These are phyloP conservation scores for Xiphorhynchus elegans DNA, from an alignment of 2,113 vertebrate genomes.

Conservation along the genomic window DNA sequence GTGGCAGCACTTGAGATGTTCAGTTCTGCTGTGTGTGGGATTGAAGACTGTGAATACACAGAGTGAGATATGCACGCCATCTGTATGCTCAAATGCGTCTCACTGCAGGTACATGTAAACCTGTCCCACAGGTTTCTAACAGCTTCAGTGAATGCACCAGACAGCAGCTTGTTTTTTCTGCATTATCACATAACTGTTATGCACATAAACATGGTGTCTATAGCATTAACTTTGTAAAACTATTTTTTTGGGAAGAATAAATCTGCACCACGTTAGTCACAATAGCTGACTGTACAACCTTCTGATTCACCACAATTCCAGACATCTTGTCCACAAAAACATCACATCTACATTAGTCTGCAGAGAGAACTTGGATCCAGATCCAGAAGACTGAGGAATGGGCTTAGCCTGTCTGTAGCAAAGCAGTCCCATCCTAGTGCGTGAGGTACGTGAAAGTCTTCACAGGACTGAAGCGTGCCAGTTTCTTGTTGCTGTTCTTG, in stretches of 20 bases:
- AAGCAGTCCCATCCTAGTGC: not conserved
- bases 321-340: not conserved
- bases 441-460: not conserved
- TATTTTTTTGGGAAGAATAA: not conserved
- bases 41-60: not conserved
- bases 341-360: not conserved
- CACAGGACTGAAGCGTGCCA: not conserved
- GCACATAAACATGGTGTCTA: not conserved
- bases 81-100: not conserved
- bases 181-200: not conserved
- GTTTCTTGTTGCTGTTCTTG: accelerated
- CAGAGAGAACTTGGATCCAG: not conserved
- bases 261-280: not conserved
- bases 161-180: not conserved
- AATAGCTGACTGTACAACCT: not conserved
- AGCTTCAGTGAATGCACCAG: not conserved
- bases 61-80: not conserved
- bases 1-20: not conserved
- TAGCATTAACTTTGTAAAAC: not conserved
- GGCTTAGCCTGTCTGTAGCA: not conserved
- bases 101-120: not conserved
- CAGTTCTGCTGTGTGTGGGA: not conserved
- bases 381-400: not conserved
- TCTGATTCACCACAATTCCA: not conserved
- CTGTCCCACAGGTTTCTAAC: not conserved